phyloP scores from a whole-genome alignment of 2,797 vertebrate genomes.

The Acipenser transmontanus region DNA sequence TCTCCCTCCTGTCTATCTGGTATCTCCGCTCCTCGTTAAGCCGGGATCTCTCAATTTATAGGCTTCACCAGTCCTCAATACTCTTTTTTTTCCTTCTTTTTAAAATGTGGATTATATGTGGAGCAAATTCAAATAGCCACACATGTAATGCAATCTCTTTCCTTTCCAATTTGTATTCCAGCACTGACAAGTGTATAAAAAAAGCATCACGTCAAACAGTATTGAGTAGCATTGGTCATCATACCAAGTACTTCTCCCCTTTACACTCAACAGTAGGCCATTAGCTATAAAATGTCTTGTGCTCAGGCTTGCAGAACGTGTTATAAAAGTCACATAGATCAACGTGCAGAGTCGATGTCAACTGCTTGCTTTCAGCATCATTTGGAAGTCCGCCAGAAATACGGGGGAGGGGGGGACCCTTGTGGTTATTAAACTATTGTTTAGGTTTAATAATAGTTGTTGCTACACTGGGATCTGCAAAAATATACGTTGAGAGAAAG shows the following conservation, averaged over 20 bases:
- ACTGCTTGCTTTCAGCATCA: slow-evolving; percentile 31
- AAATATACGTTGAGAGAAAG: too few species aligned
- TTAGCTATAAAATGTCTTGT: slow-evolving; percentile 43
- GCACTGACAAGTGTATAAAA: too few species aligned
- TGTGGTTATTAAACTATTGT: slow-evolving; percentile 28
- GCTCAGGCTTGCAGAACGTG: slow-evolving; percentile 30
- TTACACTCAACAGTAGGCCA: slow-evolving; percentile 17
- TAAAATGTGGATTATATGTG: too few species aligned
- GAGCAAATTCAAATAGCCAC: too few species aligned
- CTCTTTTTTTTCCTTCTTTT: too few species aligned
- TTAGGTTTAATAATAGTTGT: slow-evolving; percentile 30
- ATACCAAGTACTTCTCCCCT: too few species aligned
- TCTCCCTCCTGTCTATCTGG: not conserved
- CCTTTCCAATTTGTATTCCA: too few species aligned
- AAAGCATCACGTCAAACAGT: too few species aligned
- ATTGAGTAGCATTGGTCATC: too few species aligned
- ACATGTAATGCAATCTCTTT: too few species aligned
- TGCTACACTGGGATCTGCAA: slow-evolving; percentile 9
- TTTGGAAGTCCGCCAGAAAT: slow-evolving; percentile 40
- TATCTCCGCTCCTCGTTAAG: not conserved
- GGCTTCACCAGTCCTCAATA: too few species aligned
- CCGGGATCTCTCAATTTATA: not conserved
- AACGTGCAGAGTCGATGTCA: slow-evolving; percentile 54
- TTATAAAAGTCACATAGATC: slow-evolving; percentile 56
- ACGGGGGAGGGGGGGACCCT: slow-evolving; percentile 10